phyloP scores from a whole-genome alignment of 2,797 vertebrate species.

The Syndactyla subalaris region DNA sequence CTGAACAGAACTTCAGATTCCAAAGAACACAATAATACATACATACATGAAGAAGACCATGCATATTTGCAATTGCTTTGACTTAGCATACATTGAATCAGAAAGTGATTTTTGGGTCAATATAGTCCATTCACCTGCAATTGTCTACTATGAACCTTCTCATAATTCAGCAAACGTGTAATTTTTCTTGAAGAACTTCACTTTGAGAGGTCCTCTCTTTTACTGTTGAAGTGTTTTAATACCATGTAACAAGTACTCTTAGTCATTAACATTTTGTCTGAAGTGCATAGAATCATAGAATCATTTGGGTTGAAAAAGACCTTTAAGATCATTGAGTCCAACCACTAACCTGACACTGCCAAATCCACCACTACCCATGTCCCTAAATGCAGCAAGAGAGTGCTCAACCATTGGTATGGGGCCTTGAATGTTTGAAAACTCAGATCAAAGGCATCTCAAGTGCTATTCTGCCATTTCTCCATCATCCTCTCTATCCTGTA shows the following conservation, averaged over 20 bases:
- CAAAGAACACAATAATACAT: neutral
- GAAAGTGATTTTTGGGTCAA: neutral
- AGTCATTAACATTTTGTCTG: neutral
- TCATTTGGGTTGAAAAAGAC: neutral
- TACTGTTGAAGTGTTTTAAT: neutral
- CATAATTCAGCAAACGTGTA: neutral
- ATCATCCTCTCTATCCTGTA: too few relatives aligned
- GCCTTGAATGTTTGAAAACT: neutral
- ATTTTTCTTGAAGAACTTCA: neutral
- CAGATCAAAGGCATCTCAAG: neutral
- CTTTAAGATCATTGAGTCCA: neutral
- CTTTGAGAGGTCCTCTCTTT: neutral
- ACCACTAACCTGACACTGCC: neutral
- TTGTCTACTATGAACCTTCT: neutral
- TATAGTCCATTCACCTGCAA: neutral
- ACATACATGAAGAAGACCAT: neutral
- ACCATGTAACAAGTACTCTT: rapidly evolving
- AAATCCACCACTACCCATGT: neutral
- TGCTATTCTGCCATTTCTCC: neutral
- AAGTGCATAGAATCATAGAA: neutral
- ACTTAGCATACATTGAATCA: neutral
- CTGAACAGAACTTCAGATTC: neutral
- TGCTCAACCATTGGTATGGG: rapidly evolving
- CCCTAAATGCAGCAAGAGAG: neutral
- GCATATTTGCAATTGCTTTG: neutral